Percentiles rank a stretch among this genome's conserved stretches.
phyloP scores from a whole-genome alignment of 2,113 vertebrate genomes.

The Pachycephala philippinensis region DNA sequence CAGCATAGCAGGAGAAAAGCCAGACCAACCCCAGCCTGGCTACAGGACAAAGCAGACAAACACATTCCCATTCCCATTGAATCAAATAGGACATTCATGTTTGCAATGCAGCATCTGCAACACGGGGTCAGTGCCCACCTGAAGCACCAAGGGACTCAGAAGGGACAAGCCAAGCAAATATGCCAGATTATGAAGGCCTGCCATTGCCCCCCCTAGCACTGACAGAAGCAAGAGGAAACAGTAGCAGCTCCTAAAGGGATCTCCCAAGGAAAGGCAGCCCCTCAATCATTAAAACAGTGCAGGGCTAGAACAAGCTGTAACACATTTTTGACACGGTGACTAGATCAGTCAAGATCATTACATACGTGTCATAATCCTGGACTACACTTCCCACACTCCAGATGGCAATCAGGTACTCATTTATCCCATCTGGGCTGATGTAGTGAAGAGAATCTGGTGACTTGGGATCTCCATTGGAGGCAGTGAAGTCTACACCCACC shows the following conservation, averaged over 20 bases:
- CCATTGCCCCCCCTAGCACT: neutral
- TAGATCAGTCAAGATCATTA: neutral
- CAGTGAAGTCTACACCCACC: slow-evolving; percentile 95
- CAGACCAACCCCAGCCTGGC: neutral
- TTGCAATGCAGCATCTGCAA: neutral
- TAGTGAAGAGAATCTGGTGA: slow-evolving; percentile 89
- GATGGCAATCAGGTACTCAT: slow-evolving; percentile 87
- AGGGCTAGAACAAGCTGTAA: neutral
- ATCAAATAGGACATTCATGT: neutral
- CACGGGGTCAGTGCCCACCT: neutral
- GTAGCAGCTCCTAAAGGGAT: neutral
- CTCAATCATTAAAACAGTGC: neutral
- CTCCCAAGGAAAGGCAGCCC: neutral
- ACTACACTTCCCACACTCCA: slow-evolving; percentile 92
- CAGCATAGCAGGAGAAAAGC: neutral
- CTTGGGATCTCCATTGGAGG: slow-evolving; percentile 89
- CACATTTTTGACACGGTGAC: neutral
- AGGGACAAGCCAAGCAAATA: neutral
- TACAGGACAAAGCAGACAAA: neutral
- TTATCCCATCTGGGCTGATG: slow-evolving; percentile 86
- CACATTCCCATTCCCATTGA: neutral
- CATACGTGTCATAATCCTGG: slow-evolving; percentile 91
- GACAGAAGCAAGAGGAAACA: neutral
- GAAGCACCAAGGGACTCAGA: neutral
- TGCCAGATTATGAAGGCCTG: neutral